phyloP scores from a whole-genome alignment of 1,140 invertebrate genomes.

The Drosophila erecta region DNA sequence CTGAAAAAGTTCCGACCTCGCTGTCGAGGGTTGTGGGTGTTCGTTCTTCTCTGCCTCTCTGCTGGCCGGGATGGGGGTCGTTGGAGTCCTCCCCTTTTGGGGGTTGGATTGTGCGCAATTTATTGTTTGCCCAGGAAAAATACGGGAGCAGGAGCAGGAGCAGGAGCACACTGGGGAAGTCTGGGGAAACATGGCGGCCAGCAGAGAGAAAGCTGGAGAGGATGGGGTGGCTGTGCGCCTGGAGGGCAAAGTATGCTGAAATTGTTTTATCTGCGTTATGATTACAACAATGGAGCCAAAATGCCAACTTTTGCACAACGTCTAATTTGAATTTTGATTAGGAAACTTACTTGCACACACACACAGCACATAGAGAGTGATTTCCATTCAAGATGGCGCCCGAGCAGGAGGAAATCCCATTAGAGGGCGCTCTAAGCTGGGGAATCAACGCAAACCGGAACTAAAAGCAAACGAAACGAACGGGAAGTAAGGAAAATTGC shows the following conservation, averaged over 20 bases:
- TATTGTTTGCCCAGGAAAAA: constrained; percentile 59
- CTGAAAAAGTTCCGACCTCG: constrained; percentile 30
- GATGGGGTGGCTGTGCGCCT: constrained; percentile 16
- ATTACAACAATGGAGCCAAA: constrained; percentile 74
- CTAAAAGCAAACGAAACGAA: constrained; percentile 71
- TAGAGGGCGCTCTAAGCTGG: constrained; percentile 74
- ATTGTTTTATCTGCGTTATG: constrained; percentile 82
- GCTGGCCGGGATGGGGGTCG: background rate
- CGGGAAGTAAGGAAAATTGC: constrained; percentile 28
- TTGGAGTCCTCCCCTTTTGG: constrained; percentile 49
- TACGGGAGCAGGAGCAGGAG: background rate
- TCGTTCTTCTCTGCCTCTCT: background rate
- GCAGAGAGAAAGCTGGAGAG: constrained; percentile 3
- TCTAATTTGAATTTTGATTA: constrained; percentile 84
- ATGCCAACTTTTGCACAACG: constrained; percentile 79
- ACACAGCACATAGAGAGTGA: constrained; percentile 30
- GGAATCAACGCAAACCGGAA: constrained; percentile 80
- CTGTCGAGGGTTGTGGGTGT: constrained; percentile 5
- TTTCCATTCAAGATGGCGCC: constrained; percentile 66
- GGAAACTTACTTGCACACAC: constrained; percentile 79
- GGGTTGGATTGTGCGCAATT: constrained; percentile 80
- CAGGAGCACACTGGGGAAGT: constrained; percentile 3
- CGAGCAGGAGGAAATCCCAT: constrained; percentile 63
- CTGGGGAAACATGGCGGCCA: constrained; percentile 67
- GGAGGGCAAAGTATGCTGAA: constrained; percentile 70